Conservation (phyloP, 2,113 vertebrate species). For the Calypte anna region DNA sequence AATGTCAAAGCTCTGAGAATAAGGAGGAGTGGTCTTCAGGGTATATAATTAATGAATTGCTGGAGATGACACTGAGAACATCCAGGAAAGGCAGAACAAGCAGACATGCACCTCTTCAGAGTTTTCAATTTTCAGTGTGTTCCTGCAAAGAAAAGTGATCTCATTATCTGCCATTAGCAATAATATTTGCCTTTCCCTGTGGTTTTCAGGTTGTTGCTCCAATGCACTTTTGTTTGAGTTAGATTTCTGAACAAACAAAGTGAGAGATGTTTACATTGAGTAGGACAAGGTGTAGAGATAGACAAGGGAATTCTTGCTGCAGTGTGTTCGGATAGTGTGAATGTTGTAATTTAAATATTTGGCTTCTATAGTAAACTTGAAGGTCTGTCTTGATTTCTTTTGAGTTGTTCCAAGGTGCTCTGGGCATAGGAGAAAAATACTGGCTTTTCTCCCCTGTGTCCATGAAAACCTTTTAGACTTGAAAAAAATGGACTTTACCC, state of each 20-base stretch:
- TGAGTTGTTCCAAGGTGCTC: background rate
- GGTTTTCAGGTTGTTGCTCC: slow-evolving; percentile 3
- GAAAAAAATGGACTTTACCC: background rate
- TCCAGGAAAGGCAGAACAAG: background rate
- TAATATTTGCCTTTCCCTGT: slow-evolving; percentile 46
- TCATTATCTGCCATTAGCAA: background rate
- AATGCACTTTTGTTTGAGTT: slow-evolving; percentile 53
- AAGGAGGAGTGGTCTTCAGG: background rate
- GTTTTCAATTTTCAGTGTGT: background rate
- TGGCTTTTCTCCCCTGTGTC: background rate
- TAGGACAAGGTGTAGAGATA: slow-evolving; percentile 30
- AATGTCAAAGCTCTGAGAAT: background rate
- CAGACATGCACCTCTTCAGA: background rate
- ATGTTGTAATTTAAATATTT: slow-evolving; percentile 53
- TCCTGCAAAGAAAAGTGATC: slow-evolving; percentile 20
- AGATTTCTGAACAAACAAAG: slow-evolving; percentile 58
- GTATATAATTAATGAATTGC: background rate
- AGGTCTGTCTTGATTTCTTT: slow-evolving; percentile 3
- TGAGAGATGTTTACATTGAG: slow-evolving; percentile 23
- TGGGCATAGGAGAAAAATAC: background rate
- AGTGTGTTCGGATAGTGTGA: background rate
- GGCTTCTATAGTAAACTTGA: slow-evolving; percentile 9
- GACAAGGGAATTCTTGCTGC: slow-evolving; percentile 15
- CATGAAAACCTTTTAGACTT: background rate
- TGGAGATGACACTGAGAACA: background rate